Conservation (phyloP, 2,797 vertebrate genomes). For the Sebastes trivittatus region DNA sequence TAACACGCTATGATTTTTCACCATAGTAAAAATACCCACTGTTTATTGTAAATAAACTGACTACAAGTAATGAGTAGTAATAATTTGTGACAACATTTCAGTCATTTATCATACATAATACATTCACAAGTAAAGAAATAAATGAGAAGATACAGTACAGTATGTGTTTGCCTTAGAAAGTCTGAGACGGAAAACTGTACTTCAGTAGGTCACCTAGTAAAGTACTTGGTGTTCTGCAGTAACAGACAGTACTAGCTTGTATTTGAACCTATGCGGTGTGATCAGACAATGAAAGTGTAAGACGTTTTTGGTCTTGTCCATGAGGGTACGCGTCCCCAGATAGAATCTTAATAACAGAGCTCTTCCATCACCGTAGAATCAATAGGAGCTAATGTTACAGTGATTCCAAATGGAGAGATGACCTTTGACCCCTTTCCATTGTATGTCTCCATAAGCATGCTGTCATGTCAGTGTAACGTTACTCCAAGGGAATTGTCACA, state of each 20-base stretch:
- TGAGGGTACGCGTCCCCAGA: conserved; percentile 4
- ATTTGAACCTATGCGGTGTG: neutral
- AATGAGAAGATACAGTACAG: neutral
- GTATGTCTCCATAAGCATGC: conserved; percentile 45
- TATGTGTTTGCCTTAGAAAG: neutral
- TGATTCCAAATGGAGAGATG: conserved; percentile 50
- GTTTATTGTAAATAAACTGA: neutral
- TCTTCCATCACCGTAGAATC: conserved; percentile 55
- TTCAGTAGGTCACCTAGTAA: neutral
- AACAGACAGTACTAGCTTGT: neutral
- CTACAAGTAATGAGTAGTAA: neutral
- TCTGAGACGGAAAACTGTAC: neutral
- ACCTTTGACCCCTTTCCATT: conserved; percentile 64
- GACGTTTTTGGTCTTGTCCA: conserved; percentile 3
- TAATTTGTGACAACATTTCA: neutral
- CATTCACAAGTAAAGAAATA: neutral
- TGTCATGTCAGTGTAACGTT: conserved; percentile 60
- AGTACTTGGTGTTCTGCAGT: neutral
- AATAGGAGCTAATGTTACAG: conserved; percentile 65
- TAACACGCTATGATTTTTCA: conserved; percentile 67
- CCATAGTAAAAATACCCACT: neutral
- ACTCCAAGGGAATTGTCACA: conserved; percentile 23
- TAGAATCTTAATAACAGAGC: conserved; percentile 34
- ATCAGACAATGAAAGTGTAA: neutral
- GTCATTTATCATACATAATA: neutral